These are phyloP conservation scores for Aurelia sp. DNA, from an alignment of 30 jellyfish, hydroid and myxozoan genomes.

Conservation along the genomic window DNA sequence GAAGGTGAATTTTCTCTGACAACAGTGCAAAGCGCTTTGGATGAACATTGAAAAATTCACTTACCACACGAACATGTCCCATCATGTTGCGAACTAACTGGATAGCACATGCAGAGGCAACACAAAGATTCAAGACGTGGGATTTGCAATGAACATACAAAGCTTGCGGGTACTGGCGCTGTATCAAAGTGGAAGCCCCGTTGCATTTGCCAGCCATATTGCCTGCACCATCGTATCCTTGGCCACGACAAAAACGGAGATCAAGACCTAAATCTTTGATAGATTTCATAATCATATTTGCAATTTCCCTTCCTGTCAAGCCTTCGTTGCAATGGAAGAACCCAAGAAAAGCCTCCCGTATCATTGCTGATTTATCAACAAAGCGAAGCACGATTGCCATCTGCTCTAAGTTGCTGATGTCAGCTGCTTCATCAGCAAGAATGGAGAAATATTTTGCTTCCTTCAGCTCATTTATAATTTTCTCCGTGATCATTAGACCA, in stretches of 20 bases:
- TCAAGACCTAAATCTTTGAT: constrained; percentile 48
- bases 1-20: background rate
- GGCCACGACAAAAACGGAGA: constrained; percentile 66
- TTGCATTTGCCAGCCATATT: constrained; percentile 72
- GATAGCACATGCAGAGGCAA: constrained; percentile 48
- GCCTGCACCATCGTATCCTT: constrained; percentile 89
- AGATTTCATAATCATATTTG: constrained; percentile 35
- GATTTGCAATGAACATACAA: constrained; percentile 62
- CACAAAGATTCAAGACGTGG: constrained; percentile 74
- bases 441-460: constrained; percentile 31
- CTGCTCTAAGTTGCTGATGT: constrained; percentile 2
- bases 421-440: constrained; percentile 63
- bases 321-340: constrained; percentile 77
- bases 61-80: constrained; percentile 45
- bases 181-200: constrained; percentile 60
- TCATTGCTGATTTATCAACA: constrained; percentile 31
- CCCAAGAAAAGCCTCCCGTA: constrained; percentile 80
- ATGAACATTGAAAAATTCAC: constrained; percentile 19
- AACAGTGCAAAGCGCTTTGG: constrained; percentile 29
- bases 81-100: constrained; percentile 59
- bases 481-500: constrained; percentile 45
- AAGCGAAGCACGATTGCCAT: constrained; percentile 54
- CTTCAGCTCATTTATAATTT: constrained; percentile 15
- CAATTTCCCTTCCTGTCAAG: constrained; percentile 62
- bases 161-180: constrained; percentile 42